Evolutionary conservation across 2,797 vertebrate species (phyloP).

Genomic region (Parotocinclus haroldoi): DNA sequence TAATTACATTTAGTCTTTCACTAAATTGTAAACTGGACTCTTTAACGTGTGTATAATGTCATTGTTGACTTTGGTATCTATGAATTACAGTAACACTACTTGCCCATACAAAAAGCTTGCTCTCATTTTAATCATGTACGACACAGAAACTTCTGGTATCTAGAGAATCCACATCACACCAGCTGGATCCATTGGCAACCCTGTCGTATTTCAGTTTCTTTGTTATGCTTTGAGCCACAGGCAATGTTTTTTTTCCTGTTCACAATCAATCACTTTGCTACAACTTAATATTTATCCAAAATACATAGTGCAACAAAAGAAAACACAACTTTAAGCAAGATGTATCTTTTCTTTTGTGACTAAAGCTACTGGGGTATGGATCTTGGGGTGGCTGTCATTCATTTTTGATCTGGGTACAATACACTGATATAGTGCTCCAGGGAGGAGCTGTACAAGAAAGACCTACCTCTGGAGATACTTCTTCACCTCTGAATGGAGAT

Average conservation of each 20-base stretch:
- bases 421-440: not conserved
- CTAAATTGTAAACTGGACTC: too few relatives aligned
- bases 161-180: too few relatives aligned
- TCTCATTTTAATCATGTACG: too few relatives aligned
- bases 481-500: slow-evolving; percentile 16
- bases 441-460: slow-evolving; percentile 3
- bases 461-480: slow-evolving; percentile 7
- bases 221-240: not conserved
- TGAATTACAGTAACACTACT: too few relatives aligned
- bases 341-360: slow-evolving; percentile 2
- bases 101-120: too few relatives aligned
- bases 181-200: not conserved
- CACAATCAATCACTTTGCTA: slow-evolving; percentile 3
- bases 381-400: slow-evolving; percentile 14
- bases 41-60: too few relatives aligned
- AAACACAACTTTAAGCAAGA: slow-evolving; percentile 10
- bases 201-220: not conserved
- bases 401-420: not conserved
- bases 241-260: not conserved
- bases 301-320: not conserved
- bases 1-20: too few relatives aligned
- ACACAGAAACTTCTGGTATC: too few relatives aligned
- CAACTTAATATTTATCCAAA: slow-evolving; percentile 21
- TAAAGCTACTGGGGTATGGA: slow-evolving; percentile 4
- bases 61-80: too few relatives aligned